Evolutionary conservation across 1,140 invertebrate species (phyloP).

Genomic region (Diachasmimorpha longicaudata): DNA sequence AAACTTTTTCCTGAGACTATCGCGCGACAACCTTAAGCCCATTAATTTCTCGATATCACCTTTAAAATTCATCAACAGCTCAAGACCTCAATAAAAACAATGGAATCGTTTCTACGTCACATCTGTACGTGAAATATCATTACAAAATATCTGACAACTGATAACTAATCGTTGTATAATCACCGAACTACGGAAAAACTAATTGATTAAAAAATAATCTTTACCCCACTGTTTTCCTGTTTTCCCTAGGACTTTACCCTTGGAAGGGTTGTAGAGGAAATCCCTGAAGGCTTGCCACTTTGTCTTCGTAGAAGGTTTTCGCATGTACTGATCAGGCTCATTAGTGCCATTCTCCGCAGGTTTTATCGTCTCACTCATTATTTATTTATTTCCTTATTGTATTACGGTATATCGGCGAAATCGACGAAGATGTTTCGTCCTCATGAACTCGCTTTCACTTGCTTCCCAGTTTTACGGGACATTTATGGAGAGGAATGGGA

Average conservation of each 20-base stretch:
- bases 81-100: no score
- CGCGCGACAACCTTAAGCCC: no score
- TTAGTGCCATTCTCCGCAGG: conserved; percentile 37
- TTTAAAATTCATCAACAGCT: no score
- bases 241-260: conserved; percentile 72
- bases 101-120: no score
- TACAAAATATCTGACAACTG: background rate
- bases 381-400: background rate
- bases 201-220: conserved; percentile 26
- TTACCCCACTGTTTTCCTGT: conserved; percentile 78
- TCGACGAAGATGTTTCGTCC: no score
- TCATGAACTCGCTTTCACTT: no score
- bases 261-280: conserved; percentile 72
- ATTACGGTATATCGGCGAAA: no score
- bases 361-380: conserved; percentile 46
- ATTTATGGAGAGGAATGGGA: no score
- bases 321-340: conserved; percentile 60
- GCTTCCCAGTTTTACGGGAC: no score
- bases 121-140: no score
- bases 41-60: no score
- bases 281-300: conserved; percentile 66
- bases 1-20: no score
- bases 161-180: background rate
- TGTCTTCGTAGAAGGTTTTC: conserved; percentile 60
- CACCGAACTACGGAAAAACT: background rate